These are phyloP conservation scores for Troides aeacus DNA, from an alignment of 2,888 invertebrate genomes.

Conservation along the genomic window DNA sequence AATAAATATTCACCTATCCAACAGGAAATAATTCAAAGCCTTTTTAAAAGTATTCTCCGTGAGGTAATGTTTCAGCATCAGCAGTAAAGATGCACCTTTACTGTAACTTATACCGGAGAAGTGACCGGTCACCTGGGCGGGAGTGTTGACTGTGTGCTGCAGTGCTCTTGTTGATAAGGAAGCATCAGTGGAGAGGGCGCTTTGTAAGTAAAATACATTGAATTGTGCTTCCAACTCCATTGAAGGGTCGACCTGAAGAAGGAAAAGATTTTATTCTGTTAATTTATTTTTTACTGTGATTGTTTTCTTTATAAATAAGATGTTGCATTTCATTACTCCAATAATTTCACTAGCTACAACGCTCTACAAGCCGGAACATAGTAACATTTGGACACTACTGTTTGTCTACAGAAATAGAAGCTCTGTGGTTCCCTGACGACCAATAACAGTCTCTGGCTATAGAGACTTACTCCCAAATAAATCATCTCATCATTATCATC, in stretches of 20 bases:
- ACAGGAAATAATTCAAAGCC: constrained; percentile 61
- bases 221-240: constrained; percentile 85
- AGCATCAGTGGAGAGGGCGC: constrained; percentile 73
- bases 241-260: constrained; percentile 49
- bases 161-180: constrained; percentile 76
- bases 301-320: too few species aligned
- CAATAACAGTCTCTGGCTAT: too few species aligned
- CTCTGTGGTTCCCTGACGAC: too few species aligned
- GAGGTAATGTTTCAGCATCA: constrained; percentile 84
- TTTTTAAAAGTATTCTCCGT: constrained; percentile 76
- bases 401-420: too few species aligned
- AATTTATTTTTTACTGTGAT: too few species aligned
- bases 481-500: too few species aligned
- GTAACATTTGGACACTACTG: too few species aligned
- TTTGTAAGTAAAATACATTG: constrained; percentile 84
- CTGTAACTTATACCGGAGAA: constrained; percentile 85
- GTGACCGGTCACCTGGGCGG: constrained; percentile 81
- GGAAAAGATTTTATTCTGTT: neutral
- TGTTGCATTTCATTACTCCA: too few species aligned
- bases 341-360: too few species aligned
- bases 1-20: constrained; percentile 35
- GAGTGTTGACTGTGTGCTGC: constrained; percentile 79
- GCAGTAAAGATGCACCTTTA: constrained; percentile 82
- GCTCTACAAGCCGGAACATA: too few species aligned
- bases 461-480: too few species aligned